phyloP scores from a whole-genome alignment of 92 coral and sea anemone species.

The Epizoanthus ramosus region DNA sequence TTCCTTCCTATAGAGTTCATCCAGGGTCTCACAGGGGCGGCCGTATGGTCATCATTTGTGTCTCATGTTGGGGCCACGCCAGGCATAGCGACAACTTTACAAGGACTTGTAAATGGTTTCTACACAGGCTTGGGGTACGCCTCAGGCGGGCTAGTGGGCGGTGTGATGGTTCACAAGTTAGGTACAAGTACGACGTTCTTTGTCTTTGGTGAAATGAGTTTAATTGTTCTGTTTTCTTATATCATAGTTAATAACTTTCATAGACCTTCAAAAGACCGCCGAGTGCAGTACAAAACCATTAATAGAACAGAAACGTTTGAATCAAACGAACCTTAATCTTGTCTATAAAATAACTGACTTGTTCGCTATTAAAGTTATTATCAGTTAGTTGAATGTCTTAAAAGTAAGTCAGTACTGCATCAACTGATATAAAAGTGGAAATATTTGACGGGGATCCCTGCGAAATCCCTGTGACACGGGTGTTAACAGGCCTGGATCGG shows the following conservation, averaged over 20 bases:
- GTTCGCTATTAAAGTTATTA: no score
- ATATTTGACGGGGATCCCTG: no score
- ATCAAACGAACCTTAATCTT: conserved; percentile 19
- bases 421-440: no score
- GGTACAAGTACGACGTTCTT: conserved; percentile 96
- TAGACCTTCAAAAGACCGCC: conserved; percentile 39
- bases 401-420: no score
- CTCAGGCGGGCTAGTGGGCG: conserved; percentile 91
- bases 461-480: no score
- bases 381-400: no score
- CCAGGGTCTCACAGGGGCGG: conserved; percentile 96
- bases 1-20: conserved; percentile 93
- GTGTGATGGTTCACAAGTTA: conserved; percentile 91
- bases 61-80: conserved; percentile 92
- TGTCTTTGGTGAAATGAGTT: conserved; percentile 90
- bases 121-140: conserved; percentile 97
- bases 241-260: conserved; percentile 84
- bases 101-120: conserved; percentile 94
- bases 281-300: conserved; percentile 6
- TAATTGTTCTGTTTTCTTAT: conserved; percentile 84
- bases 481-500: no score
- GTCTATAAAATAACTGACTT: no score
- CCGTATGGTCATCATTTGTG: conserved; percentile 96
- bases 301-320: conserved; percentile 32
- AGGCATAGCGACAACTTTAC: conserved; percentile 86